These are phyloP conservation scores for Parnassius orleans DNA, from an alignment of 2,888 invertebrate species.

Conservation along the genomic window DNA sequence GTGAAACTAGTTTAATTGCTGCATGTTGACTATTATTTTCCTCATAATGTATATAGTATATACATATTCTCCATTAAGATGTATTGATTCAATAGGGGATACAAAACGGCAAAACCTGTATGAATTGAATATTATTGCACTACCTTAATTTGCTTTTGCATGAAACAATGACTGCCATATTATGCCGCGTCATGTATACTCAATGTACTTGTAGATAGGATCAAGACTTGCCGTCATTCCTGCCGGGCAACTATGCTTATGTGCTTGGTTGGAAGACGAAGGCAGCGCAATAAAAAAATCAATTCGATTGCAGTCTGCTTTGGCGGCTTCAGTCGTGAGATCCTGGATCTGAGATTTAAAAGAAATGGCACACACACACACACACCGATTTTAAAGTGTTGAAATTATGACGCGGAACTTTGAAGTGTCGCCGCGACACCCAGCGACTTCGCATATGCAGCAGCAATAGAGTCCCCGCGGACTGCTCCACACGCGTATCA, in stretches of 20 bases:
- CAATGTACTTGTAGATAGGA: conserved; percentile 8
- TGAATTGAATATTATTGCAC: conserved; percentile 44
- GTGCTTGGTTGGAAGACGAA: conserved; percentile 10
- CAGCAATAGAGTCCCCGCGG: conserved; percentile 33
- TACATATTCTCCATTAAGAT: not conserved
- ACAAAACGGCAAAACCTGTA: conserved; percentile 43
- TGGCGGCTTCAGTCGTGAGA: conserved; percentile 28
- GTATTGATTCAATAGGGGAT: not conserved
- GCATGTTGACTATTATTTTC: not conserved
- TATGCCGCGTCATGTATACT: conserved; percentile 15
- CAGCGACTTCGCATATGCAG: conserved; percentile 41
- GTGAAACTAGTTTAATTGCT: not conserved
- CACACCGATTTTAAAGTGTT: conserved; percentile 37
- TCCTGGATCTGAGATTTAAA: conserved; percentile 61
- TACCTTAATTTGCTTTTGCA: conserved; percentile 27
- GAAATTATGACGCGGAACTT: conserved; percentile 61
- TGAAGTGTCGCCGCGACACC: conserved; percentile 46
- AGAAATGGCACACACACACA: conserved; percentile 56
- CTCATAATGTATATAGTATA: too few species aligned
- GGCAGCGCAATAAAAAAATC: conserved; percentile 3
- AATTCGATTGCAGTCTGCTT: conserved; percentile 13
- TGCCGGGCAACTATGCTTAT: conserved; percentile 11
- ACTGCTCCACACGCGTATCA: conserved; percentile 48
- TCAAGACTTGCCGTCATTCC: conserved; percentile 10
- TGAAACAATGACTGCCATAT: conserved; percentile 35